A percentile compares a stretch with the other conserved stretches of the same genome.
phyloP scores from a whole-genome alignment of 64 coral and sea anemone species.

The Trachythela sp. region DNA sequence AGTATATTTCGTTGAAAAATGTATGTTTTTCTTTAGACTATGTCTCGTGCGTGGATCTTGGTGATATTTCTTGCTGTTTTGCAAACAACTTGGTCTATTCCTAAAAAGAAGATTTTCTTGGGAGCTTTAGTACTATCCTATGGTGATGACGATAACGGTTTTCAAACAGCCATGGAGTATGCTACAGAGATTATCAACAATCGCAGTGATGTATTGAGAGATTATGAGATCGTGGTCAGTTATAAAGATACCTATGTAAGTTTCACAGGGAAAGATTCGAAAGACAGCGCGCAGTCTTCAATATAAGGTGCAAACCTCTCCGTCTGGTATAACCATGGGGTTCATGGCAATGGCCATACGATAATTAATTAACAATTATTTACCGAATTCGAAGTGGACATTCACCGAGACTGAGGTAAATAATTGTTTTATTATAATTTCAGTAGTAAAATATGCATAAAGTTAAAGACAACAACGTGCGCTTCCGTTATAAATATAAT shows the following conservation, averaged over 20 bases:
- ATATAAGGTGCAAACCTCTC: too few relatives aligned
- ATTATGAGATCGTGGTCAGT: not conserved
- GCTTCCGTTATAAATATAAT: too few relatives aligned
- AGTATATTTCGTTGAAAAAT: too few relatives aligned
- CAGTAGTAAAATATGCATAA: too few relatives aligned
- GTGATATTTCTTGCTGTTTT: not conserved
- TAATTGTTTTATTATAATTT: too few relatives aligned
- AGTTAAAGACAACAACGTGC: too few relatives aligned
- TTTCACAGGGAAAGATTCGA: not conserved
- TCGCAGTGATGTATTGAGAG: not conserved
- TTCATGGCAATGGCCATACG: too few relatives aligned
- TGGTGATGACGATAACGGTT: not conserved
- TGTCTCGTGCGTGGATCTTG: not conserved
- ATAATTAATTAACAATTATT: too few relatives aligned
- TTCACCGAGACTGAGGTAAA: too few relatives aligned
- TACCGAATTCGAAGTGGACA: too few relatives aligned
- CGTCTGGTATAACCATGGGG: too few relatives aligned
- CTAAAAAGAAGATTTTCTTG: not conserved
- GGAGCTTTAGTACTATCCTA: not conserved
- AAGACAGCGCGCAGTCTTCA: too few relatives aligned
- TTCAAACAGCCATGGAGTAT: not conserved
- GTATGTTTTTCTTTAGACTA: not conserved
- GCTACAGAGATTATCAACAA: not conserved
- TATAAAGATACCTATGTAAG: not conserved
- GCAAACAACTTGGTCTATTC: not conserved